Conservation (phyloP, 2,113 vertebrate genomes). For the Forbesichthys papilliferus region DNA sequence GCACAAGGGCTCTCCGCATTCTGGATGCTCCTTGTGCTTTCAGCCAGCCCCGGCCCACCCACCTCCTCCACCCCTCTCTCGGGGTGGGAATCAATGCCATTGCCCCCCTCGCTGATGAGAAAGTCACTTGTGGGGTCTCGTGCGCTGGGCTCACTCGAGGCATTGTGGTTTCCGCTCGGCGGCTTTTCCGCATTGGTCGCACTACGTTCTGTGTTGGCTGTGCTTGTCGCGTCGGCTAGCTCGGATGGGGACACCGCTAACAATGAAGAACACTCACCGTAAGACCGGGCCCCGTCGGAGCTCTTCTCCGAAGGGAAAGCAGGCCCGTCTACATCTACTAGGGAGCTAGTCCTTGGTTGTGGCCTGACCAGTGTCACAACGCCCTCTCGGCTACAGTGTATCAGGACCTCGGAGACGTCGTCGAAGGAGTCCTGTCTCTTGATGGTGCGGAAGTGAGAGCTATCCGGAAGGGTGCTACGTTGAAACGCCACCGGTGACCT, state of each 20-base stretch:
- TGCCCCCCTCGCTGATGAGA: slow-evolving; percentile 43
- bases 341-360: slow-evolving; percentile 56
- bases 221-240: slow-evolving; percentile 11
- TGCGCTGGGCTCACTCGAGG: slow-evolving; percentile 15
- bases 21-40: slow-evolving; percentile 4
- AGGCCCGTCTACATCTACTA: slow-evolving; percentile 26
- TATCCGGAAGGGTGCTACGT: slow-evolving; percentile 15
- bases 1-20: slow-evolving; percentile 18
- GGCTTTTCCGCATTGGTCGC: neutral
- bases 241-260: neutral
- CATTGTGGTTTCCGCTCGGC: neutral
- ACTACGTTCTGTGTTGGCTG: neutral
- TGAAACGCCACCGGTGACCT: slow-evolving; percentile 47
- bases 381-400: slow-evolving; percentile 31
- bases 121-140: slow-evolving; percentile 3
- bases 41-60: neutral
- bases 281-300: slow-evolving; percentile 14
- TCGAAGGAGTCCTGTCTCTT: slow-evolving; percentile 76
- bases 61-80: slow-evolving; percentile 48
- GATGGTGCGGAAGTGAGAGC: slow-evolving; percentile 74
- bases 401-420: slow-evolving; percentile 29
- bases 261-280: slow-evolving; percentile 18
- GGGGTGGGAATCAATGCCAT: slow-evolving; percentile 43
- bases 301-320: slow-evolving; percentile 1
- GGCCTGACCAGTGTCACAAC: slow-evolving; percentile 71